Base-by-base conservation (phyloP, 2,888 invertebrate genomes). In the Lampropteryx suffumata region DNA sequence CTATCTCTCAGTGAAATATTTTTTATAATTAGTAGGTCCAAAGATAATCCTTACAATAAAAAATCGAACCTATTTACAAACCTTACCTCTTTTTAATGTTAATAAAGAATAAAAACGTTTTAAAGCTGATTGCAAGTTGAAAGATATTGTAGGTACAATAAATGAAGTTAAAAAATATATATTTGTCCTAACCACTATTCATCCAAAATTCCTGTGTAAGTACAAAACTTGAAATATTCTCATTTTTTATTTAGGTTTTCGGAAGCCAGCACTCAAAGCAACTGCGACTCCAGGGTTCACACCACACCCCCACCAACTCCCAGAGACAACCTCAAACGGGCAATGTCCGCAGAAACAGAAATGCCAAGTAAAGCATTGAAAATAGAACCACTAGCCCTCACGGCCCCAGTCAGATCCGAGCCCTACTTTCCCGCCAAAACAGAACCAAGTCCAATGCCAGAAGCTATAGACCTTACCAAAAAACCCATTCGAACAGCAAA, bases 381-480 rank as follows among this genome's bases (percentile, higher is more conserved):
- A 55, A 67, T 64, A 3, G 78, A 81, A 0, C 14, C 28, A 0
- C 32, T 32, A n/a, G 28, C 29, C 8, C 41, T 47, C 43, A 53
- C 33, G 3, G 48, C 14, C 12, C 53, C 55, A 14, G 13, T 47
- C 28, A 50, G 37, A 33, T 45, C 47, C 8, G 51, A 56, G 4
- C 54, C 50, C 7, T 52, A 46, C 37, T 45, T 46, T 41, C 46
- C 42, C 4, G 2, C n/a, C 12, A 29, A 5, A 30, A 39, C 47
- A 7, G 49, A 49, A 34, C 30, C 39, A 1, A 49, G 14, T 13
- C 14, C 47, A 9, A 48, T 41, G 30, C 34, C 35, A n/a, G 43
- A 41, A 3, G 84, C 82, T 28, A 84, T 87, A 62, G 88, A 89
- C 54, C 64, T 89, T 34, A 71, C 84, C 0, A 82, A 76, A 47